phyloP scores from a whole-genome alignment of 2,113 vertebrate genomes.

The Phainopepla nitens region DNA sequence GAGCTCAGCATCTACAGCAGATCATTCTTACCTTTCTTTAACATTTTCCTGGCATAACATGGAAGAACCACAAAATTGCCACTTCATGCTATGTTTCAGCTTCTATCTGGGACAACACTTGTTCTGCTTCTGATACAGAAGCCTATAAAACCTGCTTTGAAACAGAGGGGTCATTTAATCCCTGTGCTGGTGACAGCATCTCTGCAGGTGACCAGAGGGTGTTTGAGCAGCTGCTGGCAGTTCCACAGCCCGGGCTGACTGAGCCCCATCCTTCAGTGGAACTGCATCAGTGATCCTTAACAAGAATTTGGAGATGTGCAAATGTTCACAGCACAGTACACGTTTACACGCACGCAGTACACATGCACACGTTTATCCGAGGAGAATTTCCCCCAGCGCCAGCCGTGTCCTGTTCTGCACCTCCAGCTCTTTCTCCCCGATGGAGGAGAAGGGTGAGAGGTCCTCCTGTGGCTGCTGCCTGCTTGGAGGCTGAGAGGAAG shows the following conservation, averaged over 20 bases:
- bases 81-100: neutral
- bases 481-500: neutral
- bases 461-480: neutral
- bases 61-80: neutral
- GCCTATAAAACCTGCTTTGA: neutral
- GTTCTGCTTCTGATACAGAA: neutral
- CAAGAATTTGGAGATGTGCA: neutral
- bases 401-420: neutral
- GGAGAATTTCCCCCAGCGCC: neutral
- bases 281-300: neutral
- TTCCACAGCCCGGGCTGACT: neutral
- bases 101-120: neutral
- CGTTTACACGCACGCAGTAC: too few species aligned
- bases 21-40: neutral
- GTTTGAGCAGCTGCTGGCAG: neutral
- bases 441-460: neutral
- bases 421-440: neutral
- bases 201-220: neutral
- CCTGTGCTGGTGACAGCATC: neutral
- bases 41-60: neutral
- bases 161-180: neutral
- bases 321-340: neutral
- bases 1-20: neutral
- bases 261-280: neutral
- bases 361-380: fast-evolving